These are phyloP conservation scores for Ornithorhynchus anatinus DNA, from an alignment of 2,113 vertebrate genomes.

Conservation along the genomic window DNA sequence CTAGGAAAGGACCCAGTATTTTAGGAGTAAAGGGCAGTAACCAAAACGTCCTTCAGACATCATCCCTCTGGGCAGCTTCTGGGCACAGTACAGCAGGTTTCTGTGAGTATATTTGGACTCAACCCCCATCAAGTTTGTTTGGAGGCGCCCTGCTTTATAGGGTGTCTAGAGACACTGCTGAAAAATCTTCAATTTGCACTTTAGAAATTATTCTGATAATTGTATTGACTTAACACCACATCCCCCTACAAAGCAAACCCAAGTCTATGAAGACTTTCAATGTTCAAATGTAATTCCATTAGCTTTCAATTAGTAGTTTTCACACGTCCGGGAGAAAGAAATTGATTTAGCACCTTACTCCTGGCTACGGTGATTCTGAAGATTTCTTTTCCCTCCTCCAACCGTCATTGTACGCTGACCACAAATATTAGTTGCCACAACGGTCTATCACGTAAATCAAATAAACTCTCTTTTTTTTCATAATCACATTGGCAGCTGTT, in stretches of 20 bases:
- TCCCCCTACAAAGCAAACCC: slow-evolving; percentile 54
- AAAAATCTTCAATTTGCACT: slow-evolving; percentile 57
- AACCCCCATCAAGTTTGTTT: slow-evolving; percentile 26
- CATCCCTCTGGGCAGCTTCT: too few species aligned
- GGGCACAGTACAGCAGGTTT: too few species aligned
- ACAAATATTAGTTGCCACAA: slow-evolving; percentile 75
- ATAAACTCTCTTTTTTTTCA: slow-evolving; percentile 53
- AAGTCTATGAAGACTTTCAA: slow-evolving; percentile 52
- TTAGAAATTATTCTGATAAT: slow-evolving; percentile 55
- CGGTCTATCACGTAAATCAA: slow-evolving; percentile 74
- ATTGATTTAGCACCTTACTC: slow-evolving; percentile 74
- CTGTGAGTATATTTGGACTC: too few species aligned
- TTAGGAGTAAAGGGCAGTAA: too few species aligned
- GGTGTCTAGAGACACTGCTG: slow-evolving; percentile 10
- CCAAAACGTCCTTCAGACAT: too few species aligned
- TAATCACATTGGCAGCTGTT: slow-evolving; percentile 69
- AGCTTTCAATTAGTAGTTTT: slow-evolving; percentile 74
- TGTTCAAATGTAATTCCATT: slow-evolving; percentile 60
- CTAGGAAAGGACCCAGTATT: too few species aligned
- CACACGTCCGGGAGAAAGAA: slow-evolving; percentile 68
- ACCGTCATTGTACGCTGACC: slow-evolving; percentile 58
- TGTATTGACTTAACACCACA: slow-evolving; percentile 61
- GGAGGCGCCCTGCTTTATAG: slow-evolving; percentile 21
- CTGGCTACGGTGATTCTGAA: slow-evolving; percentile 57
- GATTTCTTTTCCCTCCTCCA: slow-evolving; percentile 32